A percentile compares a stretch with the other conserved stretches of the same genome.
Evolutionary conservation across 2,888 invertebrate species (phyloP).

Genomic region (Gari tellinella): DNA sequence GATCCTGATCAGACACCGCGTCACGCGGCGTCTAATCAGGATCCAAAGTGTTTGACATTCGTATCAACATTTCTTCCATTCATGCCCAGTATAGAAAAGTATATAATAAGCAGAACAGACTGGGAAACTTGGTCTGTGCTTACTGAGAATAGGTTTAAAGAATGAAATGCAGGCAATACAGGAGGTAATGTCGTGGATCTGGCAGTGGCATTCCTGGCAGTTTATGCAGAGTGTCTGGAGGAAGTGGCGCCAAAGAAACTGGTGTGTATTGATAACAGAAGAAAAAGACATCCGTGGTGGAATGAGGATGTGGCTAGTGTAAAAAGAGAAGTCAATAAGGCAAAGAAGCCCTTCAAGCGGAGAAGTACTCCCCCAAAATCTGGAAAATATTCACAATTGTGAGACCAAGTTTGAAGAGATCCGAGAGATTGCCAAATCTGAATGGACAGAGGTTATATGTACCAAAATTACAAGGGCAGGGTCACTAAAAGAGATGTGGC

Average conservation of each 20-base stretch:
- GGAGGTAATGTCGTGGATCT: constrained; percentile 8
- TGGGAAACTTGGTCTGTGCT: not conserved
- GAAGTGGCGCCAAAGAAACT: constrained; percentile 11
- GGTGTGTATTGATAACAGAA: constrained; percentile 5
- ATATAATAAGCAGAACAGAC: constrained; percentile 3
- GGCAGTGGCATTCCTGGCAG: constrained; percentile 13
- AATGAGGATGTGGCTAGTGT: not conserved
- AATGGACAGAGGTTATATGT: constrained; percentile 12
- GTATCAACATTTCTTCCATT: too few relatives aligned
- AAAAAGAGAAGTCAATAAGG: constrained; percentile 2
- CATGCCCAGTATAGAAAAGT: too few relatives aligned
- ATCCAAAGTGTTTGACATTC: too few relatives aligned
- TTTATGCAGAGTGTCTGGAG: constrained; percentile 14
- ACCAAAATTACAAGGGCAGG: constrained; percentile 8
- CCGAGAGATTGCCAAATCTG: not conserved
- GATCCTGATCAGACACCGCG: too few relatives aligned
- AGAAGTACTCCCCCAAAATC: constrained; percentile 10
- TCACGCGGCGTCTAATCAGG: too few relatives aligned
- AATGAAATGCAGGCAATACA: constrained; percentile 5
- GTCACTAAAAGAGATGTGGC: too few relatives aligned
- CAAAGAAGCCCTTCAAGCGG: constrained; percentile 13
- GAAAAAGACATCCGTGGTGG: constrained; percentile 23
- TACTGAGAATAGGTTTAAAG: constrained; percentile 14
- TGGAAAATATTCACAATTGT: constrained; percentile 4
- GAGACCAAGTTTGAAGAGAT: constrained; percentile 5